Conservation (phyloP, 2,113 vertebrate genomes). For the Myanophis thanlyinensis region DNA sequence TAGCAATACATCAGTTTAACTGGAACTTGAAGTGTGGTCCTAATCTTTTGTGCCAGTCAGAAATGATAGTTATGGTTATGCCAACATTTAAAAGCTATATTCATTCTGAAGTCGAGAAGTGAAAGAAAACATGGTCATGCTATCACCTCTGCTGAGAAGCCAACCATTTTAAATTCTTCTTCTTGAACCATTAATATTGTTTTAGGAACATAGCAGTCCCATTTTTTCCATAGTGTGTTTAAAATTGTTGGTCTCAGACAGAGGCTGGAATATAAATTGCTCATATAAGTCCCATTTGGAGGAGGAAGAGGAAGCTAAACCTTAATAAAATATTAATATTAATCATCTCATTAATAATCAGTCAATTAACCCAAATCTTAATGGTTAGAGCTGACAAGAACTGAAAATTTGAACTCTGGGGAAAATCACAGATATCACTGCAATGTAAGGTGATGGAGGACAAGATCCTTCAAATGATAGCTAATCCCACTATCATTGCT, state of each 20-base stretch:
- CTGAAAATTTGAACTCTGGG: neutral
- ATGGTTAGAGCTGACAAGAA: neutral
- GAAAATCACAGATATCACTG: neutral
- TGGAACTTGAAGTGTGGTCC: neutral
- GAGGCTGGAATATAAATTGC: neutral
- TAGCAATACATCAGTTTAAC: neutral
- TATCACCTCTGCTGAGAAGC: neutral
- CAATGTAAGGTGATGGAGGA: neutral
- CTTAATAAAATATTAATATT: neutral
- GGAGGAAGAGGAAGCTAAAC: neutral
- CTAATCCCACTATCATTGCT: neutral
- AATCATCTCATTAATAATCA: neutral
- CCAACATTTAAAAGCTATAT: neutral
- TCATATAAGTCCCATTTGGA: neutral
- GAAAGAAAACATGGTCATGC: too few species aligned
- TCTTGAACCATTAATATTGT: neutral
- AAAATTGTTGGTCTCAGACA: neutral
- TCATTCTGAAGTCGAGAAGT: neutral
- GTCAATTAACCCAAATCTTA: neutral
- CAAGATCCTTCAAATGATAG: neutral
- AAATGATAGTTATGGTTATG: neutral
- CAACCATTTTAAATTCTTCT: neutral
- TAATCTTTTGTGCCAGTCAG: neutral
- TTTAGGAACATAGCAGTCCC: neutral
- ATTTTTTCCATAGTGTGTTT: neutral